Evolutionary conservation across 2,797 vertebrate species (phyloP).

Genomic region (Taenioides sp.): DNA sequence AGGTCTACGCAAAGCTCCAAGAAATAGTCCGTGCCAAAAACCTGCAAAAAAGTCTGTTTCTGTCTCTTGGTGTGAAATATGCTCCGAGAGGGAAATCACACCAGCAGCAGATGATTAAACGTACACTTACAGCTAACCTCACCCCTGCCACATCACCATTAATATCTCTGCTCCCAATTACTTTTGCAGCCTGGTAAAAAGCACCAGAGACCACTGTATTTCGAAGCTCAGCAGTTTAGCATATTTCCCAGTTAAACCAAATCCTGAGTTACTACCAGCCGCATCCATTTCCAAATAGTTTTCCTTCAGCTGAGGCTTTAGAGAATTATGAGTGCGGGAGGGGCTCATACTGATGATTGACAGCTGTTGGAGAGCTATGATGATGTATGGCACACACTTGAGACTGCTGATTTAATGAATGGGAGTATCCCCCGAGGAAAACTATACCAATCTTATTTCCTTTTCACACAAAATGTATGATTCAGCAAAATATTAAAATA

Average conservation of each 20-base stretch:
- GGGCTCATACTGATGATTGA: neutral
- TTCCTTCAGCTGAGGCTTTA: neutral
- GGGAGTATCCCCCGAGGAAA: neutral
- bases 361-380: neutral
- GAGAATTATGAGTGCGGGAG: neutral
- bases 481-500: neutral
- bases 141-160: conserved; percentile 7
- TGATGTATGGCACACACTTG: neutral
- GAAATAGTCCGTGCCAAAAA: conserved; percentile 13
- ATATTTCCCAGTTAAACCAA: conserved; percentile 2
- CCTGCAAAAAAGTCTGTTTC: conserved; percentile 3
- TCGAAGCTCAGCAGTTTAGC: neutral
- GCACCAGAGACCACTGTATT: neutral
- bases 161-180: conserved; percentile 8
- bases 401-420: neutral
- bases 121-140: conserved; percentile 11
- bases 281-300: neutral
- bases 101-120: conserved; percentile 5
- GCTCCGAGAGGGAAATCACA: conserved; percentile 1
- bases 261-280: neutral
- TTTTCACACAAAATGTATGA: neutral
- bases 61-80: conserved; percentile 3
- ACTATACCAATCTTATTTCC: neutral
- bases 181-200: neutral
- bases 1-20: conserved; percentile 29